phyloP scores from a whole-genome alignment of 2,888 invertebrate species.

The Seira ritae region DNA sequence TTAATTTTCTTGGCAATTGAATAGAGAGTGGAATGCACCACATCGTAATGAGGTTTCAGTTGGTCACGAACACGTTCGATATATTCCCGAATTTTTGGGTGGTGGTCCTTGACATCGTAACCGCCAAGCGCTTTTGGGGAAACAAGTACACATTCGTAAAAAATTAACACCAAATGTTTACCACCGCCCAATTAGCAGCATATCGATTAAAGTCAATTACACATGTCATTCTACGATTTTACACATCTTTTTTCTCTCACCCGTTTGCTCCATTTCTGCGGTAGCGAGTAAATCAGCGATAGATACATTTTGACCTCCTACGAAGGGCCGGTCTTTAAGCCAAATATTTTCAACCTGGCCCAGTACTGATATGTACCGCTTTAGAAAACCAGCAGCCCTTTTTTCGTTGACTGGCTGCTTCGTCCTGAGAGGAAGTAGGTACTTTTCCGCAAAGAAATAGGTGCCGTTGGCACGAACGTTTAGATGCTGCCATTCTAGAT shows the following conservation, averaged over 20 bases:
- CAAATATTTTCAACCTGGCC: conserved; percentile 62
- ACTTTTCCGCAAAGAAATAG: conserved; percentile 79
- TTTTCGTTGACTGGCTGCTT: conserved; percentile 50
- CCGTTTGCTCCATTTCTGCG: conserved; percentile 65
- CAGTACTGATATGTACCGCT: conserved; percentile 30
- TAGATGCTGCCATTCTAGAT: conserved; percentile 86
- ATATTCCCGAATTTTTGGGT: conserved; percentile 54
- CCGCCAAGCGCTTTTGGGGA: conserved; percentile 52
- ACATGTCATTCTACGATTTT: background rate
- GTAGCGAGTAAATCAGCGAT: conserved; percentile 66
- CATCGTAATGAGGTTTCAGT: conserved; percentile 63
- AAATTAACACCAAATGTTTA: conserved; percentile 18
- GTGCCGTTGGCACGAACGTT: conserved; percentile 80
- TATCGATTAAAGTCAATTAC: background rate
- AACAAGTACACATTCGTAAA: background rate
- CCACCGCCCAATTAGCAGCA: background rate
- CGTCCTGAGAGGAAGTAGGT: conserved; percentile 31
- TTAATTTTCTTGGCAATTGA: conserved; percentile 17
- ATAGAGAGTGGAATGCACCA: conserved; percentile 39
- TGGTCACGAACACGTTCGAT: conserved; percentile 54
- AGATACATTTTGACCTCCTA: conserved; percentile 56
- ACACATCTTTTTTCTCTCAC: conserved; percentile 18
- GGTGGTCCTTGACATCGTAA: conserved; percentile 56
- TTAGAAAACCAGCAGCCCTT: conserved; percentile 40
- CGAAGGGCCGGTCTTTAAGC: conserved; percentile 63